Conservation (phyloP, 2,113 vertebrate genomes). For the Cololabis saira region DNA sequence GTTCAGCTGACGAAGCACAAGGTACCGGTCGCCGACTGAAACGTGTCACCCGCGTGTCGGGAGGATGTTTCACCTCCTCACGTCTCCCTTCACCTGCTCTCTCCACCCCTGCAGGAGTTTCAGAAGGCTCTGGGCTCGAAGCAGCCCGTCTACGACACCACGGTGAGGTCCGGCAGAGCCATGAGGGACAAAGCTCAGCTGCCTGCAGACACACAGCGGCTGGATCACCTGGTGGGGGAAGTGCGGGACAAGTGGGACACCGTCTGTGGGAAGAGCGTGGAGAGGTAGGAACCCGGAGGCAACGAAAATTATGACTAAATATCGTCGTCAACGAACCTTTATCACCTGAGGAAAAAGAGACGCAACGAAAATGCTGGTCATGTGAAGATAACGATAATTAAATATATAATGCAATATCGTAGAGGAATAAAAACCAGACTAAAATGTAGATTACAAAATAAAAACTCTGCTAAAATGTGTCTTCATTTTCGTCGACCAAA, state of each 20-base stretch:
- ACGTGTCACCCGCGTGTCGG: no score
- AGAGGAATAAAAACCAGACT: no score
- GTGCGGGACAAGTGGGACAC: slow-evolving; percentile 99
- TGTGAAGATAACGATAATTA: no score
- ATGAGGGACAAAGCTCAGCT: slow-evolving; percentile 95
- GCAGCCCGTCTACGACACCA: slow-evolving; percentile 97
- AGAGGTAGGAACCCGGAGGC: slow-evolving; percentile 91
- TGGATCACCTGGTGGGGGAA: slow-evolving; percentile 94
- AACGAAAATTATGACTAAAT: no score
- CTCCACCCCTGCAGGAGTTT: slow-evolving; percentile 87
- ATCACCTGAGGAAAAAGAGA: no score
- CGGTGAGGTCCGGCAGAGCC: slow-evolving; percentile 91
- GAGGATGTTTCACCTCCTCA: rapidly evolving
- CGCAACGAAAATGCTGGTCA: no score
- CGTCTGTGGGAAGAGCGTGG: slow-evolving; percentile 97
- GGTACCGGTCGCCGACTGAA: slow-evolving; percentile 75
- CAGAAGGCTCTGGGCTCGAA: slow-evolving; percentile 96
- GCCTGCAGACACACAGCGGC: slow-evolving; percentile 89
- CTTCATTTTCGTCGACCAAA: no score
- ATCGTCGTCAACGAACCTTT: no score
- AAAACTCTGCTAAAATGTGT: no score
- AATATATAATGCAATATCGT: no score
- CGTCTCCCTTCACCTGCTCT: not conserved
- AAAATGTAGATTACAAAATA: no score
- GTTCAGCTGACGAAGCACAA: slow-evolving; percentile 96